Conservation (phyloP, 2,888 invertebrate genomes). For the Callyntrura sp. region DNA sequence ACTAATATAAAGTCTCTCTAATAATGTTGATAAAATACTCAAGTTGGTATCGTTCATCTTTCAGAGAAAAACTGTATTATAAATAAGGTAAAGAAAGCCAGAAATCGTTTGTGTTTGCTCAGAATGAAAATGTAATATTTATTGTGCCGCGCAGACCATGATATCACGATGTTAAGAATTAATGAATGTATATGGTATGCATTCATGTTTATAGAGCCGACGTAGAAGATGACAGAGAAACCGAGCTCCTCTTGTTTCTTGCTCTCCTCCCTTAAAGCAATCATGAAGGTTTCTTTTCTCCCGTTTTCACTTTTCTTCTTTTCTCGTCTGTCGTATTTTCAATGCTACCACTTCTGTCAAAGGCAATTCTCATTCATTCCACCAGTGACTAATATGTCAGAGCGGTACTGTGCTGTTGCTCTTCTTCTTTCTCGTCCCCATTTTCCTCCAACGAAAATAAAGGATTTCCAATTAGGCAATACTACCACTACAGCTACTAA, state of each 20-base stretch:
- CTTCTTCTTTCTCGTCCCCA: neutral
- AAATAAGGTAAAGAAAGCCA: slow-evolving; percentile 23
- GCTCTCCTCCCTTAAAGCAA: neutral
- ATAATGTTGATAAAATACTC: too few relatives aligned
- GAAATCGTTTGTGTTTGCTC: neutral
- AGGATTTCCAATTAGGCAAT: slow-evolving; percentile 67
- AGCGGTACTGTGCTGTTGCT: neutral
- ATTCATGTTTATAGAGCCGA: neutral
- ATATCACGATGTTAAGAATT: neutral
- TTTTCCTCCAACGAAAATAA: slow-evolving; percentile 30
- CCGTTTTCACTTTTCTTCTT: slow-evolving; percentile 9
- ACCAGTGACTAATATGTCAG: neutral
- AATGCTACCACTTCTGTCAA: slow-evolving; percentile 56
- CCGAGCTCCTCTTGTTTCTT: neutral
- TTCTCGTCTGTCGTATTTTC: slow-evolving; percentile 27
- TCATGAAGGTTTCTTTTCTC: slow-evolving; percentile 27
- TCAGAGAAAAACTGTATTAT: slow-evolving; percentile 15
- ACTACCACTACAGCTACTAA: neutral
- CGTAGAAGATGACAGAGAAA: neutral
- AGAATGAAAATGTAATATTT: neutral
- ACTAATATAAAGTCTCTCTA: neutral
- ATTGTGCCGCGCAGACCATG: neutral
- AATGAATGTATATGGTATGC: neutral
- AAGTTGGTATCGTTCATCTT: slow-evolving; percentile 21
- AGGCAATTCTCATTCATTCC: slow-evolving; percentile 49